Percentiles rank a stretch among this genome's conserved stretches.
phyloP scores from a whole-genome alignment of 2,888 invertebrate species.

The Parapristionchus giblindavisi region DNA sequence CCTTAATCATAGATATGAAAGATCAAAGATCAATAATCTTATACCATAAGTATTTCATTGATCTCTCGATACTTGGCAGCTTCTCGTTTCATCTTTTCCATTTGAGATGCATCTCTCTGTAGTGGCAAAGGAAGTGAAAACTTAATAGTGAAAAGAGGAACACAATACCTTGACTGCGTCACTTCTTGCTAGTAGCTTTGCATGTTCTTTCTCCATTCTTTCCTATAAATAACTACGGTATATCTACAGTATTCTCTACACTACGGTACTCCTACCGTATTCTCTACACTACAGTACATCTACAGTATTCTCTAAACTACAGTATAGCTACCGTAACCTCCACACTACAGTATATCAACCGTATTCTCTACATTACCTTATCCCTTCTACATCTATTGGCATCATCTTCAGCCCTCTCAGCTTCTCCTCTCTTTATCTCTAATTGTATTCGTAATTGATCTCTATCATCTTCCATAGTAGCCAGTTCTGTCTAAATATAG shows the following conservation, averaged over 20 bases:
- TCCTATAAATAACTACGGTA: neutral
- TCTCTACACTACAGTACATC: neutral
- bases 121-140: too few relatives aligned
- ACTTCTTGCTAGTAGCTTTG: neutral
- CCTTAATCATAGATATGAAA: neutral
- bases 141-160: neutral
- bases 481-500: constrained; percentile 39
- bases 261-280: neutral
- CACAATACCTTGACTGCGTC: constrained; percentile 30
- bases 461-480: constrained; percentile 44
- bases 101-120: constrained; percentile 49
- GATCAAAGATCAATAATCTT: neutral
- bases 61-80: constrained; percentile 53
- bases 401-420: constrained; percentile 31
- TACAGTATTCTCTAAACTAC: neutral
- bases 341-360: neutral
- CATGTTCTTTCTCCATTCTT: constrained; percentile 18
- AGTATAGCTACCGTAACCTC: neutral
- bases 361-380: constrained; percentile 26
- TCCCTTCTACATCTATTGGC: constrained; percentile 3
- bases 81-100: constrained; percentile 49
- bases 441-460: constrained; percentile 45
- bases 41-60: constrained; percentile 48
- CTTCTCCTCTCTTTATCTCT: constrained; percentile 37
- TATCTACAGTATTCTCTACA: neutral